These are phyloP conservation scores for Pyxicephalus adspersus DNA, from an alignment of 2,113 vertebrate genomes.

Conservation along the genomic window DNA sequence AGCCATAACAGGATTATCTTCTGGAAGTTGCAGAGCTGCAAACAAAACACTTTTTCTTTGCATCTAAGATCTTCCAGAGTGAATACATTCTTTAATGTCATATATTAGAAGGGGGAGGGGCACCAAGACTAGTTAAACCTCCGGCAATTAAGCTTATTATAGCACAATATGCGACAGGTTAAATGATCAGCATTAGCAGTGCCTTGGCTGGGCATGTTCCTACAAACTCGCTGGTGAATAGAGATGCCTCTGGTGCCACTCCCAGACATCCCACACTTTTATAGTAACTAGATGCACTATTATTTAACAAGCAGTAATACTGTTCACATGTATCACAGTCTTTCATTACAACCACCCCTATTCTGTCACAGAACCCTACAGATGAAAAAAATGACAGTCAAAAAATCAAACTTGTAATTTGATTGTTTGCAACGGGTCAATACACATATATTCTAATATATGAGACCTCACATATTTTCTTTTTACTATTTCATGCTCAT, in stretches of 20 bases:
- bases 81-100: slow-evolving; percentile 12
- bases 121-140: slow-evolving; percentile 14
- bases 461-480: too few species aligned
- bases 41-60: slow-evolving; percentile 22
- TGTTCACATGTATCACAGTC: neutral
- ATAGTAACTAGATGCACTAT: neutral
- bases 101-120: slow-evolving; percentile 11
- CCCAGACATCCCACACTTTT: slow-evolving; percentile 40
- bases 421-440: too few species aligned
- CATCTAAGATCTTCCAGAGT: slow-evolving; percentile 2
- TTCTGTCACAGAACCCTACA: too few species aligned
- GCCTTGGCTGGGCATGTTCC: slow-evolving; percentile 22
- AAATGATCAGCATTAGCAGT: slow-evolving; percentile 16
- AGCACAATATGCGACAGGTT: neutral
- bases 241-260: slow-evolving; percentile 30
- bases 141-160: slow-evolving; percentile 26
- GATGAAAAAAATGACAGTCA: too few species aligned
- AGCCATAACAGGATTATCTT: slow-evolving; percentile 59
- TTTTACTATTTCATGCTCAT: too few species aligned
- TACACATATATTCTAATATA: too few species aligned
- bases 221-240: neutral
- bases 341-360: too few species aligned
- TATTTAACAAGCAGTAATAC: neutral
- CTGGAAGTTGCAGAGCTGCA: slow-evolving; percentile 45
- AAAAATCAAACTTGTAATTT: too few species aligned